phyloP scores from a whole-genome alignment of 2,113 vertebrate species.

The Thryonomys swinderianus region DNA sequence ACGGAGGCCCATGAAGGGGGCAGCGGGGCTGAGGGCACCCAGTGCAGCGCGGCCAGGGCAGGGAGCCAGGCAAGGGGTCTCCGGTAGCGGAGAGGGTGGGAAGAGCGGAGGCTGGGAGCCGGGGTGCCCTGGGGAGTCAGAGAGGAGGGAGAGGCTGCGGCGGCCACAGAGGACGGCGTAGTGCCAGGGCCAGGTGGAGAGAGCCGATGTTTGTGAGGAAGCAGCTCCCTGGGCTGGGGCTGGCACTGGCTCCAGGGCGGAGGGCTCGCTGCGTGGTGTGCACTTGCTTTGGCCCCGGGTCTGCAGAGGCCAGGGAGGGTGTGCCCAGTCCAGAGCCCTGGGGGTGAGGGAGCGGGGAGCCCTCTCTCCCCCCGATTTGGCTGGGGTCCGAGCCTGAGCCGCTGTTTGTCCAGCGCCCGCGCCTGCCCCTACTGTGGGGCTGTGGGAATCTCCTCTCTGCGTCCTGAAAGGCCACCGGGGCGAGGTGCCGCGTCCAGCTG shows the following conservation, averaged over 20 bases:
- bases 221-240: background rate
- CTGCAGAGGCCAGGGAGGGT: background rate
- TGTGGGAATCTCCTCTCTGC: conserved; percentile 58
- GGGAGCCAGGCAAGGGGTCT: background rate
- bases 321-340: fast-evolving
- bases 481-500: background rate
- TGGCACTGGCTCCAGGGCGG: no score
- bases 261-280: fast-evolving
- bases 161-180: fast-evolving
- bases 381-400: background rate
- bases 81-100: background rate
- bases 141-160: background rate
- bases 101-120: background rate
- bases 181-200: fast-evolving
- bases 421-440: background rate
- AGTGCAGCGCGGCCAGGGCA: background rate
- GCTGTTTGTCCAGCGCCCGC: background rate
- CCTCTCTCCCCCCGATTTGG: background rate
- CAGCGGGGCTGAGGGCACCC: background rate
- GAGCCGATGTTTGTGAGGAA: fast-evolving
- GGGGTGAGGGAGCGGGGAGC: fast-evolving
- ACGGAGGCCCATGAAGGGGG: background rate
- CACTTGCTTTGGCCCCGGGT: fast-evolving
- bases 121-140: fast-evolving
- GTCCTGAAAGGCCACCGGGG: conserved; percentile 25